These are phyloP conservation scores for Epizoanthus rinbou DNA, from an alignment of 92 coral and sea anemone genomes.

Conservation along the genomic window DNA sequence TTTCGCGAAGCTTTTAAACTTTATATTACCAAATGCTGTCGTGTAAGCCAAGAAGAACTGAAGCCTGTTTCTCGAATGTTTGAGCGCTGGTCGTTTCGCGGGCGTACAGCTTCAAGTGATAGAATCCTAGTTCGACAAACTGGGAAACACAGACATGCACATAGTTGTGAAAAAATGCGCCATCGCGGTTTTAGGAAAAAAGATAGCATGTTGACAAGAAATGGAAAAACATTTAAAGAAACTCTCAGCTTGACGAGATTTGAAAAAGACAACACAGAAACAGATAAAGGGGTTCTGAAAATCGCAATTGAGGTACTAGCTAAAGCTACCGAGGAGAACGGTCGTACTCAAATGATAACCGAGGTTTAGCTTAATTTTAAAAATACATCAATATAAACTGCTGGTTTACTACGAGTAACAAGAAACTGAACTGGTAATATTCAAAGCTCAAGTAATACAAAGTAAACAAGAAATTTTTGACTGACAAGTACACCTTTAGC, in stretches of 20 bases:
- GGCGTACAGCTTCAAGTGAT: conserved; percentile 65
- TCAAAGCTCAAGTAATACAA: no score
- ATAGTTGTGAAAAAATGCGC: neutral
- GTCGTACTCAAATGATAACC: neutral
- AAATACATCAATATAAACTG: no score
- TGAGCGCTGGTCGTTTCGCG: conserved; percentile 80
- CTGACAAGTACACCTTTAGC: no score
- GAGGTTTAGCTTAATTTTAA: conserved; percentile 1
- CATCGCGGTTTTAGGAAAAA: neutral
- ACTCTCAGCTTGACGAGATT: neutral
- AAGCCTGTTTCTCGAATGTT: conserved; percentile 72
- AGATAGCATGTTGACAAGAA: neutral
- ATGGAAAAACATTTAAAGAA: neutral
- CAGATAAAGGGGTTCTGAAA: neutral
- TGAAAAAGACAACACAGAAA: neutral
- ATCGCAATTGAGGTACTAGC: neutral
- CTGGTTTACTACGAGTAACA: no score
- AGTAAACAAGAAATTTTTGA: no score
- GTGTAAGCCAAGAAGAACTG: conserved; percentile 85
- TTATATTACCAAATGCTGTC: conserved; percentile 81
- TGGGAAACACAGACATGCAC: neutral
- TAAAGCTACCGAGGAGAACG: neutral
- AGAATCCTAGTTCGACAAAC: conserved; percentile 59
- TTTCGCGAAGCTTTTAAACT: conserved; percentile 84
- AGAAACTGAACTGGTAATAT: no score